Conservation (phyloP, 2,113 vertebrate species). For the Mobula birostris region DNA sequence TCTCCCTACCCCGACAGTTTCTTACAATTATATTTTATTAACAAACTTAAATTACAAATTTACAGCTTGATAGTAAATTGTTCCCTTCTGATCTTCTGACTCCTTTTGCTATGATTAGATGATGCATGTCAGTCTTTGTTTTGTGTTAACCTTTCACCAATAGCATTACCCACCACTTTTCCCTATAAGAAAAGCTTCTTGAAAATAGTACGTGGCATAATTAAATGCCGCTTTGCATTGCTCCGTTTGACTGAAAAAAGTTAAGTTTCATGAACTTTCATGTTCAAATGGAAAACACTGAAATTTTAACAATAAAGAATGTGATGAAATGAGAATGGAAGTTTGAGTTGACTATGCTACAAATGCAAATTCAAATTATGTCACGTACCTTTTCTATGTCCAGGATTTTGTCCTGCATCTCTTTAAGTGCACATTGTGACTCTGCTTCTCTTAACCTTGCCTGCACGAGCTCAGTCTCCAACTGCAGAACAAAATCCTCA, state of each 20-base stretch:
- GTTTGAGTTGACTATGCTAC: background rate
- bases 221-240: background rate
- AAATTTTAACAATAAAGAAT: no score
- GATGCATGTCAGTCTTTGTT: background rate
- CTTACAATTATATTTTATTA: background rate
- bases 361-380: background rate
- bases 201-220: background rate
- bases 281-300: background rate
- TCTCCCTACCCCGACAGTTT: background rate
- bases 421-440: slow-evolving; percentile 89
- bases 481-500: slow-evolving; percentile 87
- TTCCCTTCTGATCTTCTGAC: background rate
- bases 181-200: background rate
- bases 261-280: background rate
- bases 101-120: background rate
- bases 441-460: slow-evolving; percentile 91
- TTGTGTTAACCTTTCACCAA: background rate
- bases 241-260: background rate
- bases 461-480: slow-evolving; percentile 90
- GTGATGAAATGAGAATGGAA: background rate
- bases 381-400: slow-evolving; percentile 84
- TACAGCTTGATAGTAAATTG: background rate
- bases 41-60: background rate
- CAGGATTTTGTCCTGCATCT: slow-evolving; percentile 97
- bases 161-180: background rate